Base-by-base conservation (phyloP, 2,888 invertebrate species). In the Tenthredo amoena region DNA sequence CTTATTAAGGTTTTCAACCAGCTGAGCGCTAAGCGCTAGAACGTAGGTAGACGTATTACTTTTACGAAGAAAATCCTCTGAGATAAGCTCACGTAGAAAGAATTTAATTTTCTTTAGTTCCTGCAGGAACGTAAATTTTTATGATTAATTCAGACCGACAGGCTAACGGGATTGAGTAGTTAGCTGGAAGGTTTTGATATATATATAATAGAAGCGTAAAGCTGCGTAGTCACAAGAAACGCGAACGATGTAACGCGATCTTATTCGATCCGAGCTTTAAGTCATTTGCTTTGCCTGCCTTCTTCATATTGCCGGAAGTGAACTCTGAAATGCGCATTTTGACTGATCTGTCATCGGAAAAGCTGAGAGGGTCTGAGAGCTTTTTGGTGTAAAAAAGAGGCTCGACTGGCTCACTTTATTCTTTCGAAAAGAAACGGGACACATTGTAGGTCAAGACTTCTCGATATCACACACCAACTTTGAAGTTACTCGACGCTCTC, bases 131-230 rank as follows among this genome's bases (percentile, higher is more conserved):
- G 21, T 62, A 26, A 15, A 62, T 79, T 79, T 62, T 81, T 81
- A 81, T 81, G 34, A 81, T 81, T 81, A 81, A 81, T 81, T 81
- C 62, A 62, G 62, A 81, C 62, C 81, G n/a, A 10, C 55, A 55
- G 37, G 26, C 58, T 34, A 37, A 62, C 62, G 26, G 37, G 81
- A 62, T 58, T 62, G 21, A 81, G 40, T 81, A 58, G 81, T 37
- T 40, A 77, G 58, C 40, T 37, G 76, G 40, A 40, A 34, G 58
- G 37, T 26, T 62, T 62, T 40, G 34, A 21, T n/a, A 10, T 58
- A 18, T 31, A 15, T 26, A 12, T 50, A 26, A 43, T 43, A 15
- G 43, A 43, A 74, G 9, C 72, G n/a, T 43, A 21, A 74, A 74
- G 12, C 43, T 26, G 18, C 10, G 9, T n/a, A 55, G 18, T 77